phyloP scores from a whole-genome alignment of 2,113 vertebrate genomes.

The Azemiops feae region DNA sequence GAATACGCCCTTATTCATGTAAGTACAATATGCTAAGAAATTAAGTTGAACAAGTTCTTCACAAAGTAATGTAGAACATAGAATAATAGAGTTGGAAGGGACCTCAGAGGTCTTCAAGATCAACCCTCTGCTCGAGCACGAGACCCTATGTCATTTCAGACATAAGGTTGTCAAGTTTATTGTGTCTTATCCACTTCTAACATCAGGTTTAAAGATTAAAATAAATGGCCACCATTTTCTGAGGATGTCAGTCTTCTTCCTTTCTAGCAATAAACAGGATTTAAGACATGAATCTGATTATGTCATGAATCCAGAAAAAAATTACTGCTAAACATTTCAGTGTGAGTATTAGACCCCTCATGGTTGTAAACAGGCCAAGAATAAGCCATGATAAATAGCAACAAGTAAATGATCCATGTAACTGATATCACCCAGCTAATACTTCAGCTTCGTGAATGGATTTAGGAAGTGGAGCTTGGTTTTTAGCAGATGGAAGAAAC shows the following conservation, averaged over 20 bases:
- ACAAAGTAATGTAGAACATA: too few species aligned
- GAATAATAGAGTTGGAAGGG: too few species aligned
- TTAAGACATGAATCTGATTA: conserved; percentile 2
- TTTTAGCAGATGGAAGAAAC: conserved; percentile 51
- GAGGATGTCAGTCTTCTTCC: neutral
- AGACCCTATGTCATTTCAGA: too few species aligned
- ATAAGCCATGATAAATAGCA: conserved; percentile 28
- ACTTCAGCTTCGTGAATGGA: conserved; percentile 25
- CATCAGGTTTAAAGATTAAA: neutral
- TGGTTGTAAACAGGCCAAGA: conserved; percentile 31
- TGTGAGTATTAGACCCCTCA: neutral
- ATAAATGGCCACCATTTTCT: neutral
- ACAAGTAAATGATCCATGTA: conserved; percentile 39
- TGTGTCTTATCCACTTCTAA: neutral
- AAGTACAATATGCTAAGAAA: neutral
- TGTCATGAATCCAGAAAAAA: conserved; percentile 2
- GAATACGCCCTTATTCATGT: neutral
- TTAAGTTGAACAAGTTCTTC: neutral
- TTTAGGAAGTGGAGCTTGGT: conserved; percentile 42
- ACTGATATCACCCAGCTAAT: conserved; percentile 46
- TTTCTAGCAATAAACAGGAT: neutral
- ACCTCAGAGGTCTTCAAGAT: too few species aligned
- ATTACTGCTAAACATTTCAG: neutral
- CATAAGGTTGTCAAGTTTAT: neutral
- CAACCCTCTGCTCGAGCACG: too few species aligned